Conservation (phyloP, 2,888 invertebrate species). For the Nycteola revayana region DNA sequence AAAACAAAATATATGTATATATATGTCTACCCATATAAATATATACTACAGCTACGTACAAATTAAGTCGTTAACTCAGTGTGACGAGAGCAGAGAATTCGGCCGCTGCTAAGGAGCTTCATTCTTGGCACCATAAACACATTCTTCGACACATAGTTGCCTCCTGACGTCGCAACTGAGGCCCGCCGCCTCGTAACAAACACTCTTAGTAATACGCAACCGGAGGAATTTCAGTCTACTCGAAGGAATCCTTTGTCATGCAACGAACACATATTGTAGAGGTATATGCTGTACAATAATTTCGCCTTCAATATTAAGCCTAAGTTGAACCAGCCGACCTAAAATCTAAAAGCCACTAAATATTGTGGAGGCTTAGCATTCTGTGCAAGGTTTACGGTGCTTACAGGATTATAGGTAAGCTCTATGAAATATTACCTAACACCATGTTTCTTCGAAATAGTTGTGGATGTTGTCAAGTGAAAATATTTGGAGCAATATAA, state of each 20-base stretch:
- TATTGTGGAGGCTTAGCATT: slow-evolving; percentile 59
- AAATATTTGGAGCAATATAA: slow-evolving; percentile 11
- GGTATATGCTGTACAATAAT: slow-evolving; percentile 59
- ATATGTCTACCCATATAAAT: too few relatives aligned
- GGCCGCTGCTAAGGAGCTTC: slow-evolving; percentile 62
- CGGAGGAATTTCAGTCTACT: slow-evolving; percentile 65
- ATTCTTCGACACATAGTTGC: slow-evolving; percentile 80
- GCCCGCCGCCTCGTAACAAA: slow-evolving; percentile 56
- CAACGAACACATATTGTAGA: slow-evolving; percentile 50
- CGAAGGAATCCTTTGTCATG: slow-evolving; percentile 60
- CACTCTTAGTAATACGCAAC: slow-evolving; percentile 54
- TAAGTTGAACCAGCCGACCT: slow-evolving; percentile 46
- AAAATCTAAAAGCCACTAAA: slow-evolving; percentile 56
- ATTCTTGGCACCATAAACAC: slow-evolving; percentile 78
- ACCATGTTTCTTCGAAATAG: slow-evolving; percentile 29
- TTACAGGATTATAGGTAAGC: slow-evolving; percentile 56
- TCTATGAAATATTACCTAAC: slow-evolving; percentile 46
- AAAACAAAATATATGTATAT: too few relatives aligned
- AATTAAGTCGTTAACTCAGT: slow-evolving; percentile 32
- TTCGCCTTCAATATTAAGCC: slow-evolving; percentile 59
- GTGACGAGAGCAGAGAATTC: slow-evolving; percentile 35
- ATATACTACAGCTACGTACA: too few relatives aligned
- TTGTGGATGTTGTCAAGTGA: slow-evolving; percentile 16
- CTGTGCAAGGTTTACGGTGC: slow-evolving; percentile 61
- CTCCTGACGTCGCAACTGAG: slow-evolving; percentile 68